Base-by-base conservation (phyloP, 2,113 vertebrate species). In the Meriones unguiculatus region DNA sequence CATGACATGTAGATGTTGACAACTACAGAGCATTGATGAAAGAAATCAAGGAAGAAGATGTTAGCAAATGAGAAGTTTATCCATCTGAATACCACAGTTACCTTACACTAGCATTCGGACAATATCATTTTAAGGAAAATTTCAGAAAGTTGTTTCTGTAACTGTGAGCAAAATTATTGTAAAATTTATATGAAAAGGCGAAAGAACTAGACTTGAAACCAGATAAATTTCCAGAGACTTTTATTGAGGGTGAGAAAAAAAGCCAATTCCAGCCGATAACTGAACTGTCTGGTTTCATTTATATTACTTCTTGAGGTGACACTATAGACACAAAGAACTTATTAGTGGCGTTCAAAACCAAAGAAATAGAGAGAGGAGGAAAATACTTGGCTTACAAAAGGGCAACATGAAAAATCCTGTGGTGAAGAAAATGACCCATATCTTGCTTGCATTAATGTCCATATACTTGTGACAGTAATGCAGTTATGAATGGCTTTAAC, bases 121-220 rank as follows among this genome's bases (percentile, higher is more conserved):
- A 57, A 65, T 59, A 73, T 1, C 32, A 86, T 87, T 65, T 7
- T 32, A 52, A 78, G 65, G 64, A 57, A 12, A 50, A 8, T 86
- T 86, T 50, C 30, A 35, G 41, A 86, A 67, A 86, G 28, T 35
- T 11, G 0, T 35, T 85, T 75, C 41, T 85, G n/a, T 86, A 86
- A 15, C 62, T 22, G 17, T 50, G 84, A 86, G 22, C 28, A 86
- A 69, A 69, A 50, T 69, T 86, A 50, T 86, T 69, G 32, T 50
- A 8, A 35, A 85, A 32, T 67, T 50, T 32, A 86, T 86, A 50
- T 35, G 28, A 17, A 87, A 91, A 81, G 8, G 12, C 73, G 81
- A 87, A 95, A 57, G 52, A 90, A 86, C 50, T 62, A 69, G 38
- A 69, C 35, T 76, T 93, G 38, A 54, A 80, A 95, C 17, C 28